phyloP scores from a whole-genome alignment of 2,888 invertebrate genomes.

The Gymnocheta viridis region DNA sequence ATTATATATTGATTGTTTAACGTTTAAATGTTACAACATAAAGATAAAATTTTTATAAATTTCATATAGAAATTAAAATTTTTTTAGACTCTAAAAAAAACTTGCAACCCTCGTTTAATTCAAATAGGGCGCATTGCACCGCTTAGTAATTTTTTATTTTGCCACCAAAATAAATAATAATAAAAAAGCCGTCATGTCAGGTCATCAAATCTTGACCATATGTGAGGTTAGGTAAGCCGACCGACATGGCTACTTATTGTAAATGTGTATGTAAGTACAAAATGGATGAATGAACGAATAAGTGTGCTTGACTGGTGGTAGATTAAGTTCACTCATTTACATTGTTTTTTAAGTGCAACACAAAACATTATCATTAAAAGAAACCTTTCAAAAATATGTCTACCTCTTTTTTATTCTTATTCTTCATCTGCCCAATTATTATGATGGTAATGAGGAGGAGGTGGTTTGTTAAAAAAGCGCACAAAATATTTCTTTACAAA shows the following conservation, averaged over 20 bases:
- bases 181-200: conserved; percentile 14
- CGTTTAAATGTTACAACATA: too few species aligned
- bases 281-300: background rate
- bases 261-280: too few species aligned
- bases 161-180: background rate
- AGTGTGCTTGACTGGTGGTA: conserved; percentile 6
- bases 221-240: background rate
- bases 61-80: too few species aligned
- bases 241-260: background rate
- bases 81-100: background rate
- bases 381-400: conserved; percentile 47
- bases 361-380: conserved; percentile 50
- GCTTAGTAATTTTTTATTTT: background rate
- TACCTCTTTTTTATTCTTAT: background rate
- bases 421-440: conserved; percentile 26
- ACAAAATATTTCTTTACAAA: background rate
- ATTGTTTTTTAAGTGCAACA: conserved; percentile 35
- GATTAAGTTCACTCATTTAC: conserved; percentile 25
- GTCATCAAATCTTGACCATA: conserved; percentile 47
- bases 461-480: background rate
- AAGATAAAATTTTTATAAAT: too few species aligned
- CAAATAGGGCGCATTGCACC: too few species aligned
- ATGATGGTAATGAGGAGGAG: background rate
- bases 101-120: background rate
- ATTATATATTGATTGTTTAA: background rate